These are phyloP conservation scores for Physeter macrocephalus DNA, from an alignment of 2,113 vertebrate species.

Conservation along the genomic window DNA sequence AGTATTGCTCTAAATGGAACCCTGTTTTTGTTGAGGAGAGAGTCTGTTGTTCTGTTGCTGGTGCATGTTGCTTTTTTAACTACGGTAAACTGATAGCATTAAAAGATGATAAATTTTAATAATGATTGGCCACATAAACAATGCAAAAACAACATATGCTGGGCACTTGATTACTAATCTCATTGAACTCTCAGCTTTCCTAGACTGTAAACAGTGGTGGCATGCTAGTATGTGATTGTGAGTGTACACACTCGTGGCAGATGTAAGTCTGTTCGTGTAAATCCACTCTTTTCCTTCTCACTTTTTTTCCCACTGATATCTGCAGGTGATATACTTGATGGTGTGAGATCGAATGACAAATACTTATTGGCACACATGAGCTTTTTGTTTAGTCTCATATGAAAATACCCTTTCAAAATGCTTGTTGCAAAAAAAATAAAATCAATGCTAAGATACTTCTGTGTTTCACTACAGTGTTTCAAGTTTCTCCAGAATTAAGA, in stretches of 20 bases:
- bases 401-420: slow-evolving; percentile 18
- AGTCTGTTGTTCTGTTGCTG: slow-evolving; percentile 16
- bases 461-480: not conserved
- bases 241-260: not conserved
- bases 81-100: slow-evolving; percentile 75
- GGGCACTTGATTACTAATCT: slow-evolving; percentile 80
- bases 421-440: not conserved
- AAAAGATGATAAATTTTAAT: slow-evolving; percentile 82
- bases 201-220: slow-evolving; percentile 76
- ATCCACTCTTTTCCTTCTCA: not conserved
- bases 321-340: slow-evolving; percentile 20
- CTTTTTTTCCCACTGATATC: not conserved
- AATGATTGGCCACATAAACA: slow-evolving; percentile 82
- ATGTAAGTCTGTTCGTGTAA: slow-evolving; percentile 30
- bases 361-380: not conserved
- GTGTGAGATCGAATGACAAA: not conserved
- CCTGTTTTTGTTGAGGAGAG: slow-evolving; percentile 36
- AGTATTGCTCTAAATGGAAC: slow-evolving; percentile 34
- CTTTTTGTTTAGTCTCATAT: slow-evolving; percentile 43
- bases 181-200: slow-evolving; percentile 82
- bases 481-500: not conserved
- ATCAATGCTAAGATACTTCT: not conserved
- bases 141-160: slow-evolving; percentile 83
- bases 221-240: slow-evolving; percentile 25
- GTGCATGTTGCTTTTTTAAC: not conserved